These are phyloP conservation scores for Andrena camellia DNA, from an alignment of 2,888 invertebrate genomes.

Conservation along the genomic window DNA sequence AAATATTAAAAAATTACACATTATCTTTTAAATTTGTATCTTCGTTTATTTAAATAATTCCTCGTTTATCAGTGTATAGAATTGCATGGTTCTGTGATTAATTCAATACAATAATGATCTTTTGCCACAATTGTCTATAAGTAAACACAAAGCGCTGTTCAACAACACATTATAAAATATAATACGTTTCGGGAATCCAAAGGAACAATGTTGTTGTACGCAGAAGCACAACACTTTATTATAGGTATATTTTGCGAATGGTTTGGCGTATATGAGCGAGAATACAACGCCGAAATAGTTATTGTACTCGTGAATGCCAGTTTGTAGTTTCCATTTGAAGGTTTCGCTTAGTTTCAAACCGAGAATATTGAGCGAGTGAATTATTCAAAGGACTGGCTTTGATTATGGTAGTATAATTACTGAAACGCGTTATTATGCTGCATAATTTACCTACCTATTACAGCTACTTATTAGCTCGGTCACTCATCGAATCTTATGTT, in stretches of 20 bases:
- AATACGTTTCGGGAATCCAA: not conserved
- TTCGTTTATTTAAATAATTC: not conserved
- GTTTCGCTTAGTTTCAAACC: constrained; percentile 39
- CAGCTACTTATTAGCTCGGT: constrained; percentile 13
- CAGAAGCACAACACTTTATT: not conserved
- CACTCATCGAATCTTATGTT: constrained; percentile 18
- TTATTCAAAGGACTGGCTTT: constrained; percentile 44
- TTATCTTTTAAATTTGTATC: too few relatives aligned
- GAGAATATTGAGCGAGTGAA: constrained; percentile 33
- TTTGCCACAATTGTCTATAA: too few relatives aligned
- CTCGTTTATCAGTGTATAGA: not conserved
- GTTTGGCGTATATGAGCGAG: not conserved
- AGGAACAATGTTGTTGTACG: too few relatives aligned
- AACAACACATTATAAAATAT: not conserved
- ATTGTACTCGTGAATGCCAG: constrained; percentile 17
- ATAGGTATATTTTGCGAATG: constrained; percentile 2
- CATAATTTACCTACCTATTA: constrained; percentile 10
- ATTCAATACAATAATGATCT: too few relatives aligned
- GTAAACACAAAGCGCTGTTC: too few relatives aligned
- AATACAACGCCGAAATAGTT: constrained; percentile 34
- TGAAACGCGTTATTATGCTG: constrained; percentile 22
- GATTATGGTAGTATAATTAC: constrained; percentile 39
- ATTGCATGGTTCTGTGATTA: not conserved
- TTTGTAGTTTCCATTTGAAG: constrained; percentile 36
- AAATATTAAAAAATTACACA: too few relatives aligned